Base-by-base conservation (phyloP, 2,888 invertebrate genomes). In the Tachina grossa region DNA sequence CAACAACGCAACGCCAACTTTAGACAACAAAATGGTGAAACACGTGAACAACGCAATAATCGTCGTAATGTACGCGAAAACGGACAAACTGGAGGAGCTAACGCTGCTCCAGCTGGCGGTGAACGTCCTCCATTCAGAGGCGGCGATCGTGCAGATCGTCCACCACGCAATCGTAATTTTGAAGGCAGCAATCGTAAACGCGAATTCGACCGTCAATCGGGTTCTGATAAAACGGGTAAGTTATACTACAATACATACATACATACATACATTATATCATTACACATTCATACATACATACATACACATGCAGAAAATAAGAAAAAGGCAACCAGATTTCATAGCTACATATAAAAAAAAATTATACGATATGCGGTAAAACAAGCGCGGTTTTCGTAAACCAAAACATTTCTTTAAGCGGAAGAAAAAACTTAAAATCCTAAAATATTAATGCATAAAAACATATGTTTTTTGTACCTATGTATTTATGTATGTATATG, bases 181-280 rank as follows among this genome's bases (percentile, higher is more conserved):
- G 90, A 91, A 82, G 92, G 92, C 61, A 91, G 90, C 76, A 93
- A 93, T 75, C 89, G 90, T 31, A 98, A 97, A 93, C 95, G 98
- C 84, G 98, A 98, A 94, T 98, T 97, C 92, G 98, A 98, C 93
- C 95, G 98, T 90, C 97, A 98, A 93, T 98, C 98, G 90, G 98
- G 98, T 90, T 98, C 97, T 86, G 98, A 98, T 93, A 97, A 97
- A 94, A 98, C 98, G 92, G 98, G 98, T 92, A 86, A 90, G 89
- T 88, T 19, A 41, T 61, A 45, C 9, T 57, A 43, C 41, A 13
- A 19, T 22, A 5, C n/a, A 22, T n/a, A 16, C 14, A 49, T 13
- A 61, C 39, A 31, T 41, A 9, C 16, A 39, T 39, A 1, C 11
- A 11, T 13, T 14, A 9, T 10, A 47, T 9, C n/a, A 22, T 14